Conservation (phyloP, 1,140 invertebrate genomes). For the Drosophila parvula region DNA sequence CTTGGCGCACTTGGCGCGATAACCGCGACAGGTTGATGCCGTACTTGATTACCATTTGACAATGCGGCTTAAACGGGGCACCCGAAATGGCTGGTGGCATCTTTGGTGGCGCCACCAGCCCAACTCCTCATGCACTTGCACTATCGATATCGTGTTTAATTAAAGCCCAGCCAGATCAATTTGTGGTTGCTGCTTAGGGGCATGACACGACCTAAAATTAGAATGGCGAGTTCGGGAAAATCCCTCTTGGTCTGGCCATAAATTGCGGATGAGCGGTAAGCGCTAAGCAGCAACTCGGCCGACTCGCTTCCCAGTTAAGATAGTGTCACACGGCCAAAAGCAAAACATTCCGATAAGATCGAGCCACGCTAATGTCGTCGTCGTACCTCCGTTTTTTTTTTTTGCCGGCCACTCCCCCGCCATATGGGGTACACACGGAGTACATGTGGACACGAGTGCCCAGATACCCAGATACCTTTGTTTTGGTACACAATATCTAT, state of each 20-base stretch:
- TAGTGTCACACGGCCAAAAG: slow-evolving; percentile 64
- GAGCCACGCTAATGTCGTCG: slow-evolving; percentile 19
- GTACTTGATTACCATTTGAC: slow-evolving; percentile 61
- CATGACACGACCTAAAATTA: slow-evolving; percentile 27
- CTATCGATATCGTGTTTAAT: slow-evolving; percentile 73
- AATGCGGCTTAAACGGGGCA: slow-evolving; percentile 23
- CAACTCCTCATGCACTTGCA: slow-evolving; percentile 12
- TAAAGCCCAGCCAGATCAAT: slow-evolving; percentile 49
- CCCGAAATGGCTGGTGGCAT: slow-evolving; percentile 3
- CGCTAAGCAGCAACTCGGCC: slow-evolving; percentile 19
- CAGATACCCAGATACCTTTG: slow-evolving; percentile 37
- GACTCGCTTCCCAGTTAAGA: slow-evolving; percentile 58
- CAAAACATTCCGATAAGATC: slow-evolving; percentile 70
- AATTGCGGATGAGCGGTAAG: slow-evolving; percentile 65
- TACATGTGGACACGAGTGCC: slow-evolving; percentile 17
- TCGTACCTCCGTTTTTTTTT: not conserved
- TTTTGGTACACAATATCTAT: slow-evolving; percentile 61
- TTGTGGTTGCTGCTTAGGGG: slow-evolving; percentile 12
- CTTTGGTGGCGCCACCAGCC: slow-evolving; percentile 48
- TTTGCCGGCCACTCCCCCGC: slow-evolving; percentile 51
- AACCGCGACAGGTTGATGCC: slow-evolving; percentile 72
- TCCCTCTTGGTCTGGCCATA: slow-evolving; percentile 41
- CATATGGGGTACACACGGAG: slow-evolving; percentile 41
- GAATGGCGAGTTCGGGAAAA: slow-evolving; percentile 24
- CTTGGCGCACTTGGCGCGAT: slow-evolving; percentile 46